phyloP scores from a whole-genome alignment of 92 coral and sea anemone species.

The Phenganax subtilis region DNA sequence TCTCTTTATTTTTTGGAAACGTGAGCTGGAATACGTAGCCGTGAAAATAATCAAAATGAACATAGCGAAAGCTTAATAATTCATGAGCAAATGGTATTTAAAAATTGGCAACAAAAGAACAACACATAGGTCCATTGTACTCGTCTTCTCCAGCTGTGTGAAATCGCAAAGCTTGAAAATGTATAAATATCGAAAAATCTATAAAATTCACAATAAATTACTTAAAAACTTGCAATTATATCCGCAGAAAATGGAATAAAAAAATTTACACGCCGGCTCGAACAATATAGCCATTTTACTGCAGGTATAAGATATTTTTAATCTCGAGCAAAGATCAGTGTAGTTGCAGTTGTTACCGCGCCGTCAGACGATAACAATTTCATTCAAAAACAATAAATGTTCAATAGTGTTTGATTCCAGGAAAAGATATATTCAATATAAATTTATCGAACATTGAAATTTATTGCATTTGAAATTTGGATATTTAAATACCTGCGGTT shows the following conservation, averaged over 20 bases:
- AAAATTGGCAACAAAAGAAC: conserved; percentile 14
- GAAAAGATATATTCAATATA: conserved; percentile 1
- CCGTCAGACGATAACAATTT: conserved; percentile 1
- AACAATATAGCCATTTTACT: conserved; percentile 16
- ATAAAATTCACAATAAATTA: neutral
- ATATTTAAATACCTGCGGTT: conserved; percentile 17
- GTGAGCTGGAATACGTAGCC: neutral
- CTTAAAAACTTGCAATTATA: neutral
- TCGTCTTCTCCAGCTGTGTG: neutral
- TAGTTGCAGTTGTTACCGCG: neutral
- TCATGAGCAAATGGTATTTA: conserved; percentile 23
- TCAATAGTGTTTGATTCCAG: neutral
- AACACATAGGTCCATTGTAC: conserved; percentile 5
- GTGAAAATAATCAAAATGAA: neutral
- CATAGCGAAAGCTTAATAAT: conserved; percentile 21
- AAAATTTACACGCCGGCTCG: neutral
- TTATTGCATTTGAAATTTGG: neutral
- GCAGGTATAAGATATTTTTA: neutral
- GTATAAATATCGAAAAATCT: neutral
- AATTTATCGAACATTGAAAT: neutral
- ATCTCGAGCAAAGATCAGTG: neutral
- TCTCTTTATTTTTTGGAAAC: neutral
- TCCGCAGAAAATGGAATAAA: neutral
- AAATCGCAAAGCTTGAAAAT: neutral
- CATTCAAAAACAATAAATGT: neutral